Base-by-base conservation (phyloP, 2,797 vertebrate genomes). In the Loris lydekkerianus region DNA sequence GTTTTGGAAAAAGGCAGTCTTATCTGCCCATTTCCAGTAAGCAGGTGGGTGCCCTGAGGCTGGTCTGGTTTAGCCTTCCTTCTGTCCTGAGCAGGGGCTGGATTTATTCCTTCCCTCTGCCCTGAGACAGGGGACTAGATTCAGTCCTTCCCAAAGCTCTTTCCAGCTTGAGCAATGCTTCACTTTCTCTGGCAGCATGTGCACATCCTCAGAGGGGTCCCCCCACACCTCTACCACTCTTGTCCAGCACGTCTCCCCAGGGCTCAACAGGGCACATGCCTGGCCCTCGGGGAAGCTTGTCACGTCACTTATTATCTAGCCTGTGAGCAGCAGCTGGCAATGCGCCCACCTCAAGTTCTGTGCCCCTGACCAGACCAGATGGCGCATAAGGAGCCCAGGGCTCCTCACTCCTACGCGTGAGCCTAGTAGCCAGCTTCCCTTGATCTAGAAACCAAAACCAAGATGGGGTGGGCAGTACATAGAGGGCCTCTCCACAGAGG, bases 341-440 rank as follows among this genome's bases (percentile, higher is more conserved):
- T 2, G 4, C 69, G 65, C 88, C 95, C 21, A 4, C 76, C 1
- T 0, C 4, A 15, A 75, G 25, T 73, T 78, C 81, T 25, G 0
- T 73, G 29, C 78, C 94, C 80, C 84, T 88, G 80, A 78, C 37
- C 94, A 91, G 75, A 78, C 37, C 94, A 91, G 93, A 86, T 94
- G 93, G 87, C 13, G 1, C 46, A 13, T 1, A 0, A 65, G 83
- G 89, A 93, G 70, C 88, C 86, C 75, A 43, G 63, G 27, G 92
- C 10, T 37, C 60, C 37, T 3, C 37, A 5, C 78, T 78, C 58
- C 84, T 53, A 2, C 17, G 18, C 14, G 70, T 84, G 65, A 93
- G 87, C 94, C 76, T 37, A 17, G 58, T 46, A 75, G 76, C 65
- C 8, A 0, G 27, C 76, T 56, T 95, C 80, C 83, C 87, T 65